Evolutionary conservation across 2,888 invertebrate genomes (phyloP).

Genomic region (Limenitis camilla): DNA sequence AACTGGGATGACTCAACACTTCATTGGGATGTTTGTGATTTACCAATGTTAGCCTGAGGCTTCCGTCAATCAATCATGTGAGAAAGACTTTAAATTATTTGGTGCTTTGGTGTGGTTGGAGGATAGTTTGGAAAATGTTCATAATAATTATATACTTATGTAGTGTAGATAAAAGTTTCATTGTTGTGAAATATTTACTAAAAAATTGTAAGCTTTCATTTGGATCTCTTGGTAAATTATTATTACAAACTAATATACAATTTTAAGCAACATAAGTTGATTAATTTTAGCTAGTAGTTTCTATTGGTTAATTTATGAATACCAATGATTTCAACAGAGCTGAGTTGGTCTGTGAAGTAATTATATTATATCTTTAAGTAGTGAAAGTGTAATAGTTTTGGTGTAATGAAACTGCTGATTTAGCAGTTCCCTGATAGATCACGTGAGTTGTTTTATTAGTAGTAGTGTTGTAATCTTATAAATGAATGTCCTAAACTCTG

Average conservation of each 20-base stretch:
- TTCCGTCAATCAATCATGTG: constrained; percentile 14
- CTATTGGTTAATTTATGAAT: no score
- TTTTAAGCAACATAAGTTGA: neutral
- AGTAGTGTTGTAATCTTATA: no score
- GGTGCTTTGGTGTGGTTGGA: neutral
- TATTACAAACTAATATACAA: neutral
- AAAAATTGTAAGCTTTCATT: neutral
- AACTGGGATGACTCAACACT: constrained; percentile 51
- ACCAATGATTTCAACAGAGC: no score
- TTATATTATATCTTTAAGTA: no score
- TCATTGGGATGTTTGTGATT: constrained; percentile 43
- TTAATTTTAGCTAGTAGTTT: neutral
- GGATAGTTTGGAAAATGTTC: neutral
- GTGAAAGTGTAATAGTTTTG: no score
- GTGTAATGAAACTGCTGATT: no score
- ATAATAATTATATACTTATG: neutral
- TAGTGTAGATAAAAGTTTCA: neutral
- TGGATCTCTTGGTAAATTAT: neutral
- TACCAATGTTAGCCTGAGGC: constrained; percentile 14
- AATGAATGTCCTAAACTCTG: no score
- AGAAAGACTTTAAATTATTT: constrained; percentile 5
- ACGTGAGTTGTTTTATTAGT: no score
- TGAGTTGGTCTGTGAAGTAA: no score
- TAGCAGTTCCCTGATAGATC: no score
- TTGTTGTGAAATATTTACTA: neutral